Base-by-base conservation (phyloP, 2,888 invertebrate genomes). In the Zygaena filipendulae region DNA sequence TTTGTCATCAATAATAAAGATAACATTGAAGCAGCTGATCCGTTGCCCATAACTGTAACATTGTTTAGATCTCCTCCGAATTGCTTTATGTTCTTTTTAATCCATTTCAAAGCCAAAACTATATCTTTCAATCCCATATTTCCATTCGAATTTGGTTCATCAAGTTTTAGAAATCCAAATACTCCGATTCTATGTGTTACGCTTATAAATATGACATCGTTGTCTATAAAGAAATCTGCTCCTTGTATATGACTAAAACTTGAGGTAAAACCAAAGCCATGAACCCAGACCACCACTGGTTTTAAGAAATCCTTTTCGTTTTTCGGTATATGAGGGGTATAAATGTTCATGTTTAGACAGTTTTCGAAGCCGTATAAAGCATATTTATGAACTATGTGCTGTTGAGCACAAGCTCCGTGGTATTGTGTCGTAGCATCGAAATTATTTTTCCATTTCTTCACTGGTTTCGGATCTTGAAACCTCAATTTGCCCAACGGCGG, bases 311-410 rank as follows among this genome's bases (percentile, higher is more conserved):
- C 31, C 9, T 36, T 39, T 13, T 33, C 35, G 7, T 18, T 22
- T 24, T 55, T 60, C 1, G 60, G 59, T 33, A 84, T 43, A 31
- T 52, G 52, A 2, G 86, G 86, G 4, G 85, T 83, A 48, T 84
- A 88, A 4, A 90, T 83, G 51, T 90, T 90, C n/a, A 90, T 45
- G 43, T 83, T 82, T 1, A 90, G 74, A 42, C 89, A 90, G 48
- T 85, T 82, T 56, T 85, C 85, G 25, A 58, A 59, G 4, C 85
- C 85, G 46, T 55, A 69, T 11, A 59, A 11, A 2, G 47, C 53
- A 11, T 61, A 40, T 43, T 62, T 70, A 30, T 74, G 68, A 11
- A 63, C 59, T 6, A 77, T 61, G 33, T 84, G 84, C 1, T 72
- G 44, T 57, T 90, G 90, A 0, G 87, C 85, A 53, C 90, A 90